A percentile compares a stretch with the other conserved stretches of the same genome.
Evolutionary conservation across 92 coral and sea anemone genomes (phyloP).

Genomic region (Anthopleura xanthogrammica): DNA sequence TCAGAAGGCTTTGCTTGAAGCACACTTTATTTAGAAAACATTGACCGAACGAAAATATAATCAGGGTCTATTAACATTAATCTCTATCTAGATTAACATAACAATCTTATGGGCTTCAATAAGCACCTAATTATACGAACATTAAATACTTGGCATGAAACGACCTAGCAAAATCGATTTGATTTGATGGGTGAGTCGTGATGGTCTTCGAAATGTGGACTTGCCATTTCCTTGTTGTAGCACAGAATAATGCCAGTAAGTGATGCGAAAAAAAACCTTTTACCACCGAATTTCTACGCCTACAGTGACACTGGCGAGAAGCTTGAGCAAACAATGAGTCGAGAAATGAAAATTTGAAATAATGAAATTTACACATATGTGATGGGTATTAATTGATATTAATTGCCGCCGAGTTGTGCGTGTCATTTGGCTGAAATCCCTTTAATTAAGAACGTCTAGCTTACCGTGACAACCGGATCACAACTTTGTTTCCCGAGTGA

Average conservation of each 20-base stretch:
- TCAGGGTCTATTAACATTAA: slow-evolving; percentile 92
- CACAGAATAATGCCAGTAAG: slow-evolving; percentile 16
- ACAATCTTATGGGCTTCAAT: slow-evolving; percentile 99
- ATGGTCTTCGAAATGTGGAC: not conserved
- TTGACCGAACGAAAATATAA: slow-evolving; percentile 85
- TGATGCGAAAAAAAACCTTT: slow-evolving; percentile 11
- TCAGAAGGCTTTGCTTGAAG: slow-evolving; percentile 63
- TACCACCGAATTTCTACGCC: slow-evolving; percentile 1
- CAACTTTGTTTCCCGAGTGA: slow-evolving; percentile 58
- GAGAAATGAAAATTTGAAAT: slow-evolving; percentile 70
- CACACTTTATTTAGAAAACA: slow-evolving; percentile 85
- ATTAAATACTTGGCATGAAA: slow-evolving; percentile 40
- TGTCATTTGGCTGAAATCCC: slow-evolving; percentile 83
- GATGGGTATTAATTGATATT: slow-evolving; percentile 96
- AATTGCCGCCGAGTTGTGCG: slow-evolving; percentile 99
- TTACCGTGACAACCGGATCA: slow-evolving; percentile 77
- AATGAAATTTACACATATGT: slow-evolving; percentile 99
- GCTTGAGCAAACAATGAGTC: slow-evolving; percentile 55
- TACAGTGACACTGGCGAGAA: slow-evolving; percentile 39
- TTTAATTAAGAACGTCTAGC: slow-evolving; percentile 92
- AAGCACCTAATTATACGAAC: slow-evolving; percentile 98
- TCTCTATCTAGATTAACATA: slow-evolving; percentile 98
- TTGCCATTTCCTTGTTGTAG: not conserved
- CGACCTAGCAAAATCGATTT: not conserved
- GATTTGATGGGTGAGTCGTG: not conserved